phyloP scores from a whole-genome alignment of 2,888 invertebrate species.

The Platycheirus rosarum region DNA sequence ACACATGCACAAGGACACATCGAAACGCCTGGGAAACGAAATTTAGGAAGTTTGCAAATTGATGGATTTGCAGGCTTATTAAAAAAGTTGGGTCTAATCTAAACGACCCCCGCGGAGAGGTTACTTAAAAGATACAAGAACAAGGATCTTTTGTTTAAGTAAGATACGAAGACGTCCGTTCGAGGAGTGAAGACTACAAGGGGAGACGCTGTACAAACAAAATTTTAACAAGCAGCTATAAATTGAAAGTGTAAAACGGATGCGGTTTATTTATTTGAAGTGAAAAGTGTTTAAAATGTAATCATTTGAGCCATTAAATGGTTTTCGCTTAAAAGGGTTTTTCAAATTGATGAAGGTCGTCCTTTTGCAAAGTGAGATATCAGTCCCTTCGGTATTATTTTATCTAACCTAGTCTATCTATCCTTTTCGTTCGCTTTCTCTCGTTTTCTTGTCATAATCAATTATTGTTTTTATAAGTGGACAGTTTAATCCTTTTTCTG shows the following conservation, averaged over 20 bases:
- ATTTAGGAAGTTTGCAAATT: slow-evolving; percentile 52
- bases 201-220: no score
- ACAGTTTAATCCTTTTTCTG: slow-evolving; percentile 58
- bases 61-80: slow-evolving; percentile 64
- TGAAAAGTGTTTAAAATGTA: slow-evolving; percentile 52
- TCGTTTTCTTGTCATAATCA: slow-evolving; percentile 48
- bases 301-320: slow-evolving; percentile 52
- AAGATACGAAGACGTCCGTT: no score
- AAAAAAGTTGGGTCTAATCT: slow-evolving; percentile 54
- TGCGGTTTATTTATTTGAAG: slow-evolving; percentile 40
- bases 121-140: slow-evolving; percentile 21
- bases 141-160: slow-evolving; percentile 12
- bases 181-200: no score
- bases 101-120: slow-evolving; percentile 22
- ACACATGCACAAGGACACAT: slow-evolving; percentile 16
- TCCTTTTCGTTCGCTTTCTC: slow-evolving; percentile 22
- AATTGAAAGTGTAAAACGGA: slow-evolving; percentile 2
- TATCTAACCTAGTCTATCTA: slow-evolving; percentile 29
- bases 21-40: slow-evolving; percentile 15
- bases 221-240: not conserved
- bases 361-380: slow-evolving; percentile 33
- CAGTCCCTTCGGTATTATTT: slow-evolving; percentile 8
- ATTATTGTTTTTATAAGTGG: slow-evolving; percentile 49
- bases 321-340: slow-evolving; percentile 44
- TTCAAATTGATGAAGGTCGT: slow-evolving; percentile 54